Evolutionary conservation across 2,888 invertebrate genomes (phyloP), one percentile per base, ranked within the genome.

Genomic region (Antheraea assamensis): DNA sequence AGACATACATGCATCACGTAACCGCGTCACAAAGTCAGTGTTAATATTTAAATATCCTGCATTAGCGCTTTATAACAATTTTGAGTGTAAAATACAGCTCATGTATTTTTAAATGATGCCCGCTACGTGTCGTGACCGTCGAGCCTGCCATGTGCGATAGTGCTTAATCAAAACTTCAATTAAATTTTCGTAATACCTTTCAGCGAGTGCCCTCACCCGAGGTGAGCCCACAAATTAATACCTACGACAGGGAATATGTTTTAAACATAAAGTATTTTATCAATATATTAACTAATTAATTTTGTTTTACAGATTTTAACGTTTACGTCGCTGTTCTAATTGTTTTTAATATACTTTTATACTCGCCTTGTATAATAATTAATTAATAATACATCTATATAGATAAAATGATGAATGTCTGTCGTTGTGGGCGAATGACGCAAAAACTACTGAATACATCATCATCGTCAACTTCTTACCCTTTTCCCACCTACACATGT

Each of bases 101-200:
- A 77, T 55, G 68, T 77, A 82, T 80, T 83, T 80, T 68, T 68
- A 79, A 78, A 81, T 76, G 74, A 72, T 58, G 31, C 68, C 66
- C 76, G 78, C 78, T 78, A 78, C 77, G 81, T 79, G 78, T 80
- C 75, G 47, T 74, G 70, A 74, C 78, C 77, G 77, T 78, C 77
- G 81, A 83, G 82, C 76, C 86, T 88, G 87, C 83, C 85, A 85
- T 84, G 80, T 87, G 85, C 85, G 88, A 90, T 90, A 90, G 89
- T 90, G 87, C 86, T 90, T 92, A 90, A 92, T 93, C 91, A 90
- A 92, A 92, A 91, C 89, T 91, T 92, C 91, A 92, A 92, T 92
- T 92, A 92, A 92, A 92, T 91, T 91, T 90, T 85, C 89, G 88
- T 91, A 90, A 91, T 90, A 90, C 91, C 89, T 90, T 90, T 89